A percentile compares a stretch with the other conserved stretches of the same genome.
Evolutionary conservation across 2,888 invertebrate genomes (phyloP).

Genomic region (Metallyticus violacea): DNA sequence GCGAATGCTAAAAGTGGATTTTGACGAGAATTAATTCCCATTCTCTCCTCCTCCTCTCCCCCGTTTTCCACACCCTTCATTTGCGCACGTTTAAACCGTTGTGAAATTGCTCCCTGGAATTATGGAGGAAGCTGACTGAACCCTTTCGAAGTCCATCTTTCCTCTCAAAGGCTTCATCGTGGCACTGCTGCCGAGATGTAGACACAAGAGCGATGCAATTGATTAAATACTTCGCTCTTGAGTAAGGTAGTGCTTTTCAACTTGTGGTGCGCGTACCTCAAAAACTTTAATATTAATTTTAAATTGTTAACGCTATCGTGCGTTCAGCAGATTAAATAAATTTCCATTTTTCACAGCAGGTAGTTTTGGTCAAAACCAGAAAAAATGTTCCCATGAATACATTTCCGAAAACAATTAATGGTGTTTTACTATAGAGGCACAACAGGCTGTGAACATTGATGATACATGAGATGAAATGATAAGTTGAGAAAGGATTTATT

Average conservation of each 20-base stretch:
- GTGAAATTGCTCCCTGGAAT: too few species aligned
- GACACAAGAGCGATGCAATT: neutral
- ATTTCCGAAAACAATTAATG: too few species aligned
- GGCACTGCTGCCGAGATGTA: neutral
- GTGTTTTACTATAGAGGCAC: too few species aligned
- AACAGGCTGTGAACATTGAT: too few species aligned
- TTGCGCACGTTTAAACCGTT: neutral
- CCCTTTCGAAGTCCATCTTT: too few species aligned
- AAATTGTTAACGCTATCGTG: too few species aligned
- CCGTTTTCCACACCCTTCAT: neutral
- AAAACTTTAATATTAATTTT: neutral
- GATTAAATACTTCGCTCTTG: neutral
- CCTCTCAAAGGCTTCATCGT: neutral
- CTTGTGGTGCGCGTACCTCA: neutral
- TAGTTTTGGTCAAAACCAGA: too few species aligned
- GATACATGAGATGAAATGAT: too few species aligned
- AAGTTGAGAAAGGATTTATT: too few species aligned
- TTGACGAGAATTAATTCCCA: conserved; percentile 16
- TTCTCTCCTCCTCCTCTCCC: neutral
- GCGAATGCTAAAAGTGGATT: conserved; percentile 8
- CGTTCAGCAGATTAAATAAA: too few species aligned
- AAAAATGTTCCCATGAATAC: too few species aligned
- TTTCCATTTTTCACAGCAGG: too few species aligned
- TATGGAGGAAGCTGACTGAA: neutral
- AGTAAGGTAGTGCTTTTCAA: neutral